Conservation (phyloP, 2,888 invertebrate genomes). For the Isotomurus palustris region DNA sequence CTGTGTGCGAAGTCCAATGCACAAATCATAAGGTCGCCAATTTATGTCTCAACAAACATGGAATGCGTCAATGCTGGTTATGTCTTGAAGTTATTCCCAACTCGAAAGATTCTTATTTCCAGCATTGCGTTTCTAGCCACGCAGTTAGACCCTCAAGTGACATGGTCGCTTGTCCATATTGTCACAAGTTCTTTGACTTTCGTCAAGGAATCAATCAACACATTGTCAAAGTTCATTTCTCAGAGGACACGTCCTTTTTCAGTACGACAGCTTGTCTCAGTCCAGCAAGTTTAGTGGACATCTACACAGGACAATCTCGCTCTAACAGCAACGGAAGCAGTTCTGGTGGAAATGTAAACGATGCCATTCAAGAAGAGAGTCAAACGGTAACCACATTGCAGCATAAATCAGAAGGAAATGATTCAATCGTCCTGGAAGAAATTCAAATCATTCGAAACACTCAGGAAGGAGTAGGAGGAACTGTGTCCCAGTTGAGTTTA, state of each 20-base stretch:
- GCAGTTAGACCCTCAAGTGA: neutral
- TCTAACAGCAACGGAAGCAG: too few relatives aligned
- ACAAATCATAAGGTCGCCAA: constrained; percentile 20
- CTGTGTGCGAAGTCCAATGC: constrained; percentile 16
- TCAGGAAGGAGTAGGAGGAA: too few relatives aligned
- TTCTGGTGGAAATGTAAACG: too few relatives aligned
- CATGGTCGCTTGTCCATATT: constrained; percentile 18
- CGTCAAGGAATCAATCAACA: constrained; percentile 27
- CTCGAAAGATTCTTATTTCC: constrained; percentile 17
- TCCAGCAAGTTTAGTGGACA: constrained; percentile 15
- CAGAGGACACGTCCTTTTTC: constrained; percentile 11
- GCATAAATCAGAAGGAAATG: too few relatives aligned
- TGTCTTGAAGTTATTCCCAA: constrained; percentile 19
- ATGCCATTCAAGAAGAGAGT: too few relatives aligned
- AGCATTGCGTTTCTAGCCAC: constrained; percentile 14
- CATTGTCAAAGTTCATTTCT: constrained; percentile 26
- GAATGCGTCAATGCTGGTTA: constrained; percentile 23
- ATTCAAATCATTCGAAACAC: too few relatives aligned
- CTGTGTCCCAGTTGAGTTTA: too few relatives aligned
- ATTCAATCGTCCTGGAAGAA: too few relatives aligned
- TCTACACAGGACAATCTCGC: constrained; percentile 14
- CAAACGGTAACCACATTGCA: too few relatives aligned
- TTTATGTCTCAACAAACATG: constrained; percentile 19
- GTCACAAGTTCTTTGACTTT: constrained; percentile 20
- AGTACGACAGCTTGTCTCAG: constrained; percentile 11